Conservation (phyloP, 2,113 vertebrate species). For the Marmota flaviventris region DNA sequence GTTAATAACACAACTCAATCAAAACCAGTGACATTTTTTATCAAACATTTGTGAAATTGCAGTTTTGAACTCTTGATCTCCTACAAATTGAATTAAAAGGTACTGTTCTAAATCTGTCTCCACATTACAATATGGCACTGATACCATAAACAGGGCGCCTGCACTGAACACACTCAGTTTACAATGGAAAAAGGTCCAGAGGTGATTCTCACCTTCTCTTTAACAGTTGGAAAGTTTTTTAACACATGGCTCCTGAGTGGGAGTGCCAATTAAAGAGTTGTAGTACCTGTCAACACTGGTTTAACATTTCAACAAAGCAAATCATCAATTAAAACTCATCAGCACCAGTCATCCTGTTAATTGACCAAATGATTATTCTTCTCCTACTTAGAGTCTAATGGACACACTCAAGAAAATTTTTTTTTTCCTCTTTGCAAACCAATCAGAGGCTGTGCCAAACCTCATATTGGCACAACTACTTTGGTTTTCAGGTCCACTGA, state of each 20-base stretch:
- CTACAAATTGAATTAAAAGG: constrained; percentile 77
- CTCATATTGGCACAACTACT: constrained; percentile 47
- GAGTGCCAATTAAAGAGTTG: constrained; percentile 49
- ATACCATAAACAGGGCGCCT: constrained; percentile 39
- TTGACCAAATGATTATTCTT: constrained; percentile 67
- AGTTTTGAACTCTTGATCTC: constrained; percentile 75
- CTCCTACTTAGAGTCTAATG: constrained; percentile 25
- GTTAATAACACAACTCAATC: constrained; percentile 80
- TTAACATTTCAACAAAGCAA: constrained; percentile 66
- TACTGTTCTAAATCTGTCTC: constrained; percentile 72
- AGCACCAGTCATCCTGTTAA: constrained; percentile 60
- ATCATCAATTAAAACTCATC: constrained; percentile 67
- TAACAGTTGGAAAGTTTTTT: not conserved
- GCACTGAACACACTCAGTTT: constrained; percentile 41
- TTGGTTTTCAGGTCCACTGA: constrained; percentile 43
- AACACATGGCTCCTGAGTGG: constrained; percentile 22
- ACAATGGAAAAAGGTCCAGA: not conserved
- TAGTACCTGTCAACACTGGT: constrained; percentile 34
- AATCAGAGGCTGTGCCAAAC: not conserved
- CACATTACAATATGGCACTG: constrained; percentile 14
- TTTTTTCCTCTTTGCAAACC: constrained; percentile 39
- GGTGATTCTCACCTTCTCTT: not conserved
- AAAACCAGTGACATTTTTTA: constrained; percentile 73
- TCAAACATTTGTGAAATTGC: constrained; percentile 75
- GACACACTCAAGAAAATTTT: constrained; percentile 61